phyloP scores from a whole-genome alignment of 2,113 vertebrate species.

The Cephalopholis sonnerati region DNA sequence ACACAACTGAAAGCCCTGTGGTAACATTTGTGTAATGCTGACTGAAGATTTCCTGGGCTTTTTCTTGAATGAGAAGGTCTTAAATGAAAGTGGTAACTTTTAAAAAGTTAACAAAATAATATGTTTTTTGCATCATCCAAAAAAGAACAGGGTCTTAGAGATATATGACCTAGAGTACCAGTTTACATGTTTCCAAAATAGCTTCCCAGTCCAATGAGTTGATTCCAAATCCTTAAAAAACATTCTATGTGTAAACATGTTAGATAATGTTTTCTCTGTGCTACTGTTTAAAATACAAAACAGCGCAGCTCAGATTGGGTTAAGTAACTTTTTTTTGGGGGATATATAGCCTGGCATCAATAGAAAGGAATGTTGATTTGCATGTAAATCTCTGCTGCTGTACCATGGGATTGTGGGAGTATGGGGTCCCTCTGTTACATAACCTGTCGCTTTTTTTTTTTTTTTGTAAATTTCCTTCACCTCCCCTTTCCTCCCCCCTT shows the following conservation, averaged over 20 bases:
- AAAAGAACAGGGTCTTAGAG: not conserved
- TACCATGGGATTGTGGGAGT: constrained; percentile 46
- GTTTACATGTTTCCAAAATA: not conserved
- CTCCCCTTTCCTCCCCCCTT: not conserved
- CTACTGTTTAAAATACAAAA: not conserved
- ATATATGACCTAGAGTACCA: not conserved
- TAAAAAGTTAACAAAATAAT: not conserved
- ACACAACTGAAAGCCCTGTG: not conserved
- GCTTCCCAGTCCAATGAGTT: not conserved
- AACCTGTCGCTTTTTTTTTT: constrained; percentile 44
- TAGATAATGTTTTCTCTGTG: not conserved
- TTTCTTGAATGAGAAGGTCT: not conserved
- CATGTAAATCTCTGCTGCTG: constrained; percentile 54
- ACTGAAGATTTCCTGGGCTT: not conserved
- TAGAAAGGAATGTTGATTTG: constrained; percentile 59
- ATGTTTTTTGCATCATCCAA: not conserved
- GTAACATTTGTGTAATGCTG: not conserved
- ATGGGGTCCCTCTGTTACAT: constrained; percentile 54
- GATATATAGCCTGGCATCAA: constrained; percentile 11
- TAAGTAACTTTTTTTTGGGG: not conserved
- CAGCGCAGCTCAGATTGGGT: not conserved
- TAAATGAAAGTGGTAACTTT: not conserved
- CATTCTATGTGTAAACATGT: not conserved
- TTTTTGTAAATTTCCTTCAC: constrained; percentile 2
- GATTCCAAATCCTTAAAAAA: not conserved